phyloP scores from a whole-genome alignment of 1,140 invertebrate species.

The Drosophila malerkotliana region DNA sequence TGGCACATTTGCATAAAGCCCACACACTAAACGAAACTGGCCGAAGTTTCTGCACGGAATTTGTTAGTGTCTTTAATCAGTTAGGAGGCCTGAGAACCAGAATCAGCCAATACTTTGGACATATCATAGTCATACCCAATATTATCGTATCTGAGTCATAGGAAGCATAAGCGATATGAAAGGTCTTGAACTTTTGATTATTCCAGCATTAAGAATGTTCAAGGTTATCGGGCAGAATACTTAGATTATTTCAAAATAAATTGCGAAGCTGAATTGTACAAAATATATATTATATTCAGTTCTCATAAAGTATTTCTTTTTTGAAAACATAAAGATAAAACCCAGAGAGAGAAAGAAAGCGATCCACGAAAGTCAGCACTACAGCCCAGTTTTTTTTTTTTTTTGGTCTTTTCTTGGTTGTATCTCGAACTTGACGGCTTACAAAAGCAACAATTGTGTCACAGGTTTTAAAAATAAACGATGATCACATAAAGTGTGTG shows the following conservation, averaged over 20 bases:
- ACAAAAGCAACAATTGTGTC: conserved; percentile 81
- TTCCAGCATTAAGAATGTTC: neutral
- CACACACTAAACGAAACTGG: conserved; percentile 19
- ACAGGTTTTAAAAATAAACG: conserved; percentile 79
- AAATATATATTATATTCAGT: no score
- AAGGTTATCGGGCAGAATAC: conserved; percentile 3
- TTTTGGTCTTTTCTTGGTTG: neutral
- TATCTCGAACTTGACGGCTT: conserved; percentile 35
- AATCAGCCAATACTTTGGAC: neutral
- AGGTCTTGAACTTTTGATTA: conserved; percentile 3
- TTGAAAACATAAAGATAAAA: neutral
- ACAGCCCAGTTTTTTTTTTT: conserved; percentile 44
- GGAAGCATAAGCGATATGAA: neutral
- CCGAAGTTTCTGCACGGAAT: no score
- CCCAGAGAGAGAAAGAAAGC: conserved; percentile 28
- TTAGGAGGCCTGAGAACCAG: neutral
- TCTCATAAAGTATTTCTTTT: neutral
- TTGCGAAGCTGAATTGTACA: neutral
- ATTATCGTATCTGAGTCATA: conserved; percentile 9
- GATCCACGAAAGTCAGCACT: conserved; percentile 21
- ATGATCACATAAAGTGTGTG: conserved; percentile 63
- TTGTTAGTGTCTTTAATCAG: conserved; percentile 17
- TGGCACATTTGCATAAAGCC: conserved; percentile 36
- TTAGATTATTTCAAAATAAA: neutral
- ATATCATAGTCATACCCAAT: conserved; percentile 5